Evolutionary conservation across 1,140 invertebrate species (phyloP).

Genomic region (Nautilus pompilius): DNA sequence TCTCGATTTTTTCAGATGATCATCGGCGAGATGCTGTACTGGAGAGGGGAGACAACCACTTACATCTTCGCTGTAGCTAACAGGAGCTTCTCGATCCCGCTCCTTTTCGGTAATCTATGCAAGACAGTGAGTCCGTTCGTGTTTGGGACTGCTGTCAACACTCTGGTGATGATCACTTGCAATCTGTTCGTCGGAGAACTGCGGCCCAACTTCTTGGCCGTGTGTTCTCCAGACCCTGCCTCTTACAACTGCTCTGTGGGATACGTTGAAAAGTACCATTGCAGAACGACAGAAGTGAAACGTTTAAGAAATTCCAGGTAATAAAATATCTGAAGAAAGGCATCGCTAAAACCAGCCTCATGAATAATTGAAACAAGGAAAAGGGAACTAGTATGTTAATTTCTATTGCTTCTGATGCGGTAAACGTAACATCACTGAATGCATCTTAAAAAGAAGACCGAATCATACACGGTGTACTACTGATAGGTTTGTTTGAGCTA

Average conservation of each 20-base stretch:
- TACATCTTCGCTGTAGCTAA: background rate
- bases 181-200: conserved; percentile 90
- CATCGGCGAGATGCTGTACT: conserved; percentile 23
- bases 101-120: conserved; percentile 8
- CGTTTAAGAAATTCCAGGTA: no score
- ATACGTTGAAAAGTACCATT: conserved; percentile 21
- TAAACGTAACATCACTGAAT: conserved; percentile 24
- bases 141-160: conserved; percentile 75
- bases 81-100: background rate
- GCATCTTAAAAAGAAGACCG: no score
- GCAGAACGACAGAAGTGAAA: no score
- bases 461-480: no score
- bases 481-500: no score
- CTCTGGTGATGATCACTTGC: conserved; percentile 78
- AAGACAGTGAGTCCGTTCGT: conserved; percentile 66
- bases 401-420: conserved; percentile 5
- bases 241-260: conserved; percentile 14
- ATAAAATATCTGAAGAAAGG: no score
- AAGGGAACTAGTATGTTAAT: conserved; percentile 21
- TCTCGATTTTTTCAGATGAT: conserved; percentile 21
- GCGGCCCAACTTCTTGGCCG: conserved; percentile 83
- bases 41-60: conserved; percentile 3
- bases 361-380: no score
- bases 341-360: no score
- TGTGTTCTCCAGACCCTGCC: conserved; percentile 49